Evolutionary conservation across 2,888 invertebrate genomes (phyloP).

Genomic region (Cephus pulcher): DNA sequence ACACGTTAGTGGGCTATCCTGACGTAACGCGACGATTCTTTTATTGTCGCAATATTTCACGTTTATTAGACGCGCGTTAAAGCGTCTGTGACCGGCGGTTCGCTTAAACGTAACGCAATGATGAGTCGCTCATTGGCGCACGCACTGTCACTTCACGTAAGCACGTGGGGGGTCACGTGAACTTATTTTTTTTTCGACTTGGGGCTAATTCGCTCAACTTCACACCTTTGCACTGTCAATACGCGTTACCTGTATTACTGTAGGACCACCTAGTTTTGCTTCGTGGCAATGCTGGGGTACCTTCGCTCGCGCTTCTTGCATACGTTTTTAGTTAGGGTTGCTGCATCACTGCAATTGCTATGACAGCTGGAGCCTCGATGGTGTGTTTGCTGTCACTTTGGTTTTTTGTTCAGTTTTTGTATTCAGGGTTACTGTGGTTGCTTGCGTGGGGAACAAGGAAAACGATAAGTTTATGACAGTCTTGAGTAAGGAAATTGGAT

Average conservation of each 20-base stretch:
- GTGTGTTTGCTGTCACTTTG: neutral
- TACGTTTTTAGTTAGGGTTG: neutral
- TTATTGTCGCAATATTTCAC: constrained; percentile 50
- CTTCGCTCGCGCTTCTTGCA: neutral
- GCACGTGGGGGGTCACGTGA: neutral
- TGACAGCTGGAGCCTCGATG: neutral
- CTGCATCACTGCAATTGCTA: neutral
- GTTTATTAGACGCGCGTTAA: constrained; percentile 49
- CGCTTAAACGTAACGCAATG: constrained; percentile 35
- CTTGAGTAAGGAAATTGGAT: neutral
- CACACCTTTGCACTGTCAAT: neutral
- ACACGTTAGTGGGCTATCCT: neutral
- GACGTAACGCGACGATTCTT: constrained; percentile 33
- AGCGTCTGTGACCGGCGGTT: constrained; percentile 38
- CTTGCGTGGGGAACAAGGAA: neutral
- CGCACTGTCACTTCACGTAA: neutral
- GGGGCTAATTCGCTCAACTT: neutral
- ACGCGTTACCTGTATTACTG: neutral
- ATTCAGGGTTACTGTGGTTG: neutral
- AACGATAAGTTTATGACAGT: neutral
- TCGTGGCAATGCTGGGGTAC: neutral
- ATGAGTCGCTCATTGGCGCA: neutral
- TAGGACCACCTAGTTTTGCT: neutral
- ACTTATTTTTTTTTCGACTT: neutral
- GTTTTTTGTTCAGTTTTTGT: neutral